A percentile compares a stretch with the other conserved stretches of the same genome.
These are phyloP conservation scores for Dicranocentrus wangi DNA, from an alignment of 2,888 invertebrate species.

Conservation along the genomic window DNA sequence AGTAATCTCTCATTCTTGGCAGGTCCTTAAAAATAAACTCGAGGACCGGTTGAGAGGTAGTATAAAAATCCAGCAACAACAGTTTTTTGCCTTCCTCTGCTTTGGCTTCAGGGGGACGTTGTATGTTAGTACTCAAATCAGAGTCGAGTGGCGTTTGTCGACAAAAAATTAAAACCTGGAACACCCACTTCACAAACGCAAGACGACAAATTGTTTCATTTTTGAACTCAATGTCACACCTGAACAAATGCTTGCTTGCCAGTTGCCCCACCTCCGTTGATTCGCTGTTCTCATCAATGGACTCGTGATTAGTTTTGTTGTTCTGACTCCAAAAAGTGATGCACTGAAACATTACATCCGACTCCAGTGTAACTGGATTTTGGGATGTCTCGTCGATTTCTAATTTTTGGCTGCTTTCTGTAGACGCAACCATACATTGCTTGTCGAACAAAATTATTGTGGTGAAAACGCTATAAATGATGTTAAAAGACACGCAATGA, in stretches of 20 bases:
- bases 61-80: slow-evolving; percentile 4
- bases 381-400: too few relatives aligned
- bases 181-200: neutral
- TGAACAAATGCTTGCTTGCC: slow-evolving; percentile 8
- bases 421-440: too few relatives aligned
- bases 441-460: neutral
- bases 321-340: too few relatives aligned
- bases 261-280: too few relatives aligned
- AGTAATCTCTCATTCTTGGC: slow-evolving; percentile 17
- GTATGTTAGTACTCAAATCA: neutral
- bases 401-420: too few relatives aligned
- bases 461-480: too few relatives aligned
- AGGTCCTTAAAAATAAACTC: neutral
- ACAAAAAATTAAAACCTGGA: neutral
- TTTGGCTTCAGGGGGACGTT: neutral
- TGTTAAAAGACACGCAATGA: too few relatives aligned
- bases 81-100: neutral
- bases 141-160: neutral
- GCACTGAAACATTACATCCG: too few relatives aligned
- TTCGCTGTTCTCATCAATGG: too few relatives aligned
- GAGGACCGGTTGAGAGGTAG: neutral
- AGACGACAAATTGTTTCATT: neutral
- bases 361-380: too few relatives aligned
- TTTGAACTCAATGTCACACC: neutral
- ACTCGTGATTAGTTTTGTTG: too few relatives aligned